phyloP scores from a whole-genome alignment of 2,888 invertebrate species.

The Clusia tigrina region DNA sequence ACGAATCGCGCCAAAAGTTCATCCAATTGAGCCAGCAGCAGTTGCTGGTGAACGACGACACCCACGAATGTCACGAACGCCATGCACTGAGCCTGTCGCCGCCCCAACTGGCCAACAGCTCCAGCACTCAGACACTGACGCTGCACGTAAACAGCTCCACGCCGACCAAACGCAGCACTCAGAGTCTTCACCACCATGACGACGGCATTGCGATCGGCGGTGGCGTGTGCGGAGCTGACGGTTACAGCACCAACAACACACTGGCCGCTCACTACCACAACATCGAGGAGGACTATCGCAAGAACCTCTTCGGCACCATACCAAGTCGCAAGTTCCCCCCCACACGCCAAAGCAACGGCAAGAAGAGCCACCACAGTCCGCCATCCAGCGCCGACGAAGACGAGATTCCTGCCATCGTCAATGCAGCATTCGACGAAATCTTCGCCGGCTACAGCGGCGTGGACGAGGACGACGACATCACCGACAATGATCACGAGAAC shows the following conservation, averaged over 20 bases:
- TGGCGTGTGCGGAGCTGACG: too few relatives aligned
- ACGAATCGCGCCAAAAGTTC: constrained; percentile 58
- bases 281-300: constrained; percentile 59
- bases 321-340: constrained; percentile 11
- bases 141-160: constrained; percentile 32
- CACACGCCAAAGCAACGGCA: constrained; percentile 10
- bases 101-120: constrained; percentile 38
- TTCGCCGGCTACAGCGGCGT: constrained; percentile 55
- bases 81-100: constrained; percentile 25
- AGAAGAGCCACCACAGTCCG: constrained; percentile 15
- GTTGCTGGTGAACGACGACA: constrained; percentile 38
- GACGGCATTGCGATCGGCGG: constrained; percentile 15
- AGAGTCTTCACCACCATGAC: constrained; percentile 2
- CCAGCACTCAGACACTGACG: constrained; percentile 46
- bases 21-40: constrained; percentile 52
- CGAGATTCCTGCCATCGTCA: constrained; percentile 56
- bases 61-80: constrained; percentile 22
- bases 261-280: constrained; percentile 36
- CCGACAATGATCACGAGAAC: constrained; percentile 34
- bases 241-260: constrained; percentile 34
- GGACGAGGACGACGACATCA: constrained; percentile 47
- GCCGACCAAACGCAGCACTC: constrained; percentile 21
- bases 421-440: constrained; percentile 60
- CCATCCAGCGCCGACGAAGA: constrained; percentile 42
- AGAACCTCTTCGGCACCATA: constrained; percentile 58